phyloP scores from a whole-genome alignment of 2,797 vertebrate species.

The Silurus aristotelis region DNA sequence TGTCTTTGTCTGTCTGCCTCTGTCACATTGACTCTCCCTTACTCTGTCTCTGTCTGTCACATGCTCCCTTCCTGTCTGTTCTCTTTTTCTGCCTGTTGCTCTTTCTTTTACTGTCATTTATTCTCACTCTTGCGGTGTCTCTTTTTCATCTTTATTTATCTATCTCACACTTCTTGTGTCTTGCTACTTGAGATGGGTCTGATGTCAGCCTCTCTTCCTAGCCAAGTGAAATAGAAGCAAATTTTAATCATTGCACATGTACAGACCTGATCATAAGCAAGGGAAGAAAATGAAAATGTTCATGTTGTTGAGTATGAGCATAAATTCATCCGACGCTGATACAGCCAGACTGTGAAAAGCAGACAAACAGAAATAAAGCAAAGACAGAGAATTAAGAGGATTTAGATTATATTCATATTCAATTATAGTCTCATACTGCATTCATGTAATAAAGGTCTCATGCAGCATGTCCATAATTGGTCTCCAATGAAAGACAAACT shows the following conservation, averaged over 20 bases:
- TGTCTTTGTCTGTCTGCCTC: conserved; percentile 52
- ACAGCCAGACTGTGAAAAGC: not conserved
- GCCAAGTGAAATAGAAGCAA: conserved; percentile 69
- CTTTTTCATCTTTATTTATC: conserved; percentile 32
- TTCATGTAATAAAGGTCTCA: conserved; percentile 31
- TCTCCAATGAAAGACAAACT: conserved; percentile 25
- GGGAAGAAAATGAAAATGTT: conserved; percentile 56
- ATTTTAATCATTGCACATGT: conserved; percentile 41
- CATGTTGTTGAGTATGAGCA: not conserved
- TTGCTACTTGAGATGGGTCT: conserved; percentile 55
- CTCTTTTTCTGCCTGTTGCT: conserved; percentile 38
- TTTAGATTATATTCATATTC: conserved; percentile 27
- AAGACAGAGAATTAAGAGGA: not conserved
- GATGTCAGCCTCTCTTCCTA: conserved; percentile 59
- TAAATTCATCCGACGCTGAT: not conserved
- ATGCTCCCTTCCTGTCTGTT: conserved; percentile 38
- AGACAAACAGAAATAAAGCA: conserved; percentile 10
- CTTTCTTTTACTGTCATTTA: conserved; percentile 33
- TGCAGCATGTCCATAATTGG: conserved; percentile 12
- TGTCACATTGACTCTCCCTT: conserved; percentile 48
- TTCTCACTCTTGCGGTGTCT: conserved; percentile 37
- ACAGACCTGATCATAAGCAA: conserved; percentile 70
- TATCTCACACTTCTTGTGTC: conserved; percentile 8
- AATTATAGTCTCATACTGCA: not conserved
- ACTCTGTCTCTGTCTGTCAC: conserved; percentile 46